Evolutionary conservation across 2,888 invertebrate species (phyloP), one percentile per base, ranked within the genome.

Genomic region (Thereva unica): DNA sequence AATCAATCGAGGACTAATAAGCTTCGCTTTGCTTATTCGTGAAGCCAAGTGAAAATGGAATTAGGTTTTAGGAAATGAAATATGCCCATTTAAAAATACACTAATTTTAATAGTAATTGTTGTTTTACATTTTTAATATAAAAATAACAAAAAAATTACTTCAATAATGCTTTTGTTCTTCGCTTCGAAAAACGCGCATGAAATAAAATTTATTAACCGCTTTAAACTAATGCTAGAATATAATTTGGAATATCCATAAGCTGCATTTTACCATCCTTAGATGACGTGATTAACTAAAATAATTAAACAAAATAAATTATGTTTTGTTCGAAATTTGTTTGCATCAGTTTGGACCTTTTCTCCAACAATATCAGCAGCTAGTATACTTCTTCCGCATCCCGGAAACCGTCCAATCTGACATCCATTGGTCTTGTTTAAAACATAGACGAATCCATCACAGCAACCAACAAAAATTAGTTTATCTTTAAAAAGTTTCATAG

Each of bases 391-490:
- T 44, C 88, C 86, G 35, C 90, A 88, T 53, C 90, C 90, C 10
- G 85, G 82, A 72, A 91, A 85, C 71, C 85, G 85, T 41, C 87
- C 87, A 66, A 88, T 75, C 71, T 86, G 85, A 61, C 76, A 76
- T 8, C 84, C 80, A 1, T 79, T 77, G 67, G 77, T 77, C 66
- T 75, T 80, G 71, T 84, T 82, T 78, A 87, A 88, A 68, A 90
- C 85, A 78, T 91, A 91, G 73, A 92, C 86, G 76, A 86, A 87
- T 68, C 91, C 91, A 80, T 91, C 90, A 77, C 90, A 90, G 80
- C 91, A 91, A 71, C 90, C 91, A 50, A 89, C 88, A 79, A 86
- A 83, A 47, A 87, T 83, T 69, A 89, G 79, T 47, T 87, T 82
- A 45, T 88, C 85, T 71, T 85, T 84, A 50, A 84, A 83, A 57